Evolutionary conservation across 2,113 vertebrate species (phyloP).

Genomic region (Tyrannus savana): DNA sequence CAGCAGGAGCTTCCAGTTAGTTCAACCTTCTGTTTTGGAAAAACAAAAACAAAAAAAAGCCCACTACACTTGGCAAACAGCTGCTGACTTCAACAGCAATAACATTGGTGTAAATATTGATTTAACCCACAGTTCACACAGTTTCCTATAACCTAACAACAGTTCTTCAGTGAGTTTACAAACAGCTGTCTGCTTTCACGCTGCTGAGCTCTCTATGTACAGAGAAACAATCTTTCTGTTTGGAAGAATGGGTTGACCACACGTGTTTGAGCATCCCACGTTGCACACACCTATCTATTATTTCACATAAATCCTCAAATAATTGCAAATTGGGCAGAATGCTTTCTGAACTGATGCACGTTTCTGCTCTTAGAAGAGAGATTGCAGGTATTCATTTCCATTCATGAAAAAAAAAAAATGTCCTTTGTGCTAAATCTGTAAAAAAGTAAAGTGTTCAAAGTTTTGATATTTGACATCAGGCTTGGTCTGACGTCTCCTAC

Average conservation of each 20-base stretch:
- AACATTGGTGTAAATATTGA: no score
- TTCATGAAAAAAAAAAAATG: background rate
- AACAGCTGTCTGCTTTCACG: no score
- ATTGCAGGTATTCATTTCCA: background rate
- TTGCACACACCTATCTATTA: background rate
- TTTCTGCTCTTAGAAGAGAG: background rate
- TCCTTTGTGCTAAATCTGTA: background rate
- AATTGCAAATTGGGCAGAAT: background rate
- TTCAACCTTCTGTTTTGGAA: no score
- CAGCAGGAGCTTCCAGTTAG: no score
- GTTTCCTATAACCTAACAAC: no score
- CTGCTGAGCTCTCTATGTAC: background rate
- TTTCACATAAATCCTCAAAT: background rate
- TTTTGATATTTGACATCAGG: background rate
- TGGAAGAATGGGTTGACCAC: background rate
- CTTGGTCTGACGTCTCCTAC: background rate
- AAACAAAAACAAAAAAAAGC: no score
- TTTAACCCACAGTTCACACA: no score
- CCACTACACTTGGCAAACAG: no score
- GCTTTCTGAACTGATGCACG: rapidly evolving
- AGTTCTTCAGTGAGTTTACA: no score
- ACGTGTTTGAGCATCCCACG: background rate
- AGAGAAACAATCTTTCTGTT: background rate
- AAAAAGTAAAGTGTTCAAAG: background rate
- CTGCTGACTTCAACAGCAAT: no score